Evolutionary conservation across 2,888 invertebrate genomes (phyloP), one percentile per base, ranked within the genome.

Genomic region (Pyralis farinalis): DNA sequence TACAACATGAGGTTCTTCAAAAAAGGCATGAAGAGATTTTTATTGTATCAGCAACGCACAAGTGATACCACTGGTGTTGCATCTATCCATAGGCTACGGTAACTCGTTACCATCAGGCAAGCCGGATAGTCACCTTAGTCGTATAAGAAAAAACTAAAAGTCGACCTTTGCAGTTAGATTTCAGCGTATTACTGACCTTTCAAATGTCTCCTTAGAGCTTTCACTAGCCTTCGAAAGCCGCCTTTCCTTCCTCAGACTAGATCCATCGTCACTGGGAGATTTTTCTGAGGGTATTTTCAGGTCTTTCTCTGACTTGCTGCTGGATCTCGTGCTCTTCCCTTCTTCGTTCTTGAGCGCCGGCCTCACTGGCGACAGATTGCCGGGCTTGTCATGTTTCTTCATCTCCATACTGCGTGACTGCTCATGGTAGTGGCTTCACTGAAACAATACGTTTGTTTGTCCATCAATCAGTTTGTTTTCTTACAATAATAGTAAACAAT

Each of bases 351-450:
- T 81, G 35, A 71, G 51, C 40, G 68, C 56, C 48, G 67, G 69
- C 58, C 70, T 81, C 45, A 81, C 71, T 44, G 87, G 87, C 58
- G 87, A 86, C 47, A 83, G 56, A 58, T 71, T 87, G 75, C 84
- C 84, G 56, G 83, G 62, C 66, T 83, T 85, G 36, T 86, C 87
- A 58, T 70, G 68, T 57, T 77, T 82, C 64, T 86, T 88, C 80
- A 88, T 65, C 85, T 88, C 87, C 87, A 87, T 86, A 73, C 74
- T 74, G 72, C 61, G 42, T 53, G 59, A 52, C 51, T 49, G 58
- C 62, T 71, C 84, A 82, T 87, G 63, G 54, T 78, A 61, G 55
- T 61, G 50, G 64, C 46, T 49, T 60, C 53, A 48, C 82, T 84
- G 62, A 3, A 56, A 61, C 45, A 49, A 46, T 25, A 16, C 4